phyloP scores from a whole-genome alignment of 1,140 invertebrate genomes.

The Meloidogyne exigua region DNA sequence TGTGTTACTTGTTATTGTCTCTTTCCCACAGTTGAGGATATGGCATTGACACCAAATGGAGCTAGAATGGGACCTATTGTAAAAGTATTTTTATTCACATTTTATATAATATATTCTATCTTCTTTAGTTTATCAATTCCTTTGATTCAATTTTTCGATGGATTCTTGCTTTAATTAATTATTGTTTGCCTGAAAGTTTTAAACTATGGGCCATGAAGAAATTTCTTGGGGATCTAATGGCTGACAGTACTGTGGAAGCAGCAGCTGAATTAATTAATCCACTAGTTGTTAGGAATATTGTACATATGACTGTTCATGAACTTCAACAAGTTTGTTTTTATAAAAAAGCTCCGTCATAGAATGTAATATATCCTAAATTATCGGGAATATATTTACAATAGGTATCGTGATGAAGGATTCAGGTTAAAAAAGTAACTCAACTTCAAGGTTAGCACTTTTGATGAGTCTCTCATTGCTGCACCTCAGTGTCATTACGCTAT shows the following conservation, averaged over 20 bases:
- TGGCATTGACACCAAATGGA: constrained; percentile 11
- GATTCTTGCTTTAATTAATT: not conserved
- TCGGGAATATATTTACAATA: no score
- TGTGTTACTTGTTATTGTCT: constrained; percentile 3
- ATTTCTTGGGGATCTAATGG: not conserved
- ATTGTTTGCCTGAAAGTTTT: not conserved
- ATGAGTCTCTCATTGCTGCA: not conserved
- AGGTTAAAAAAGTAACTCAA: no score
- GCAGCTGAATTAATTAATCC: constrained; percentile 3
- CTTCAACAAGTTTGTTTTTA: not conserved
- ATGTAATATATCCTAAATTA: no score
- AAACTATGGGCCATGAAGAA: not conserved
- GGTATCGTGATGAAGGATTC: not conserved
- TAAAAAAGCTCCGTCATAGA: no score
- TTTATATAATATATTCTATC: not conserved
- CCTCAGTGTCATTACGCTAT: not conserved
- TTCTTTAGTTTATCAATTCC: not conserved
- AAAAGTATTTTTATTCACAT: not conserved
- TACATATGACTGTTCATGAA: constrained; percentile 10
- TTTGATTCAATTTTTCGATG: not conserved
- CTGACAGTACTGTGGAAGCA: not conserved
- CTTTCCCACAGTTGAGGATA: constrained; percentile 11
- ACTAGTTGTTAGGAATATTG: constrained; percentile 3
- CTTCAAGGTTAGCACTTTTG: not conserved
- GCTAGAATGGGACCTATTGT: not conserved